Conservation (phyloP, 2,113 vertebrate species). For the Corythoichthys intestinalis region DNA sequence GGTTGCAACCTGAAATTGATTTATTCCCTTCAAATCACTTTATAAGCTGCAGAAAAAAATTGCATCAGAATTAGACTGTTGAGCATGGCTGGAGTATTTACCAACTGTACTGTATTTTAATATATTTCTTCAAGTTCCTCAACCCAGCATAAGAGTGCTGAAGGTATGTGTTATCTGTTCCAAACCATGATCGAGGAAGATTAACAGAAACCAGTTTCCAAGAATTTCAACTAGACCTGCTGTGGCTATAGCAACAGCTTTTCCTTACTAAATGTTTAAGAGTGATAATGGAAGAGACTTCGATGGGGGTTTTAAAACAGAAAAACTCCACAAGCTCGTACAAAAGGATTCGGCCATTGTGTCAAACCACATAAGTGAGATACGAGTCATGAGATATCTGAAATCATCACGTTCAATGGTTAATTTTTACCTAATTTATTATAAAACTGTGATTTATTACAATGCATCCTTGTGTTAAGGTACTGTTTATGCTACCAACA, state of each 20-base stretch:
- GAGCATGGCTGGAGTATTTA: too few relatives aligned
- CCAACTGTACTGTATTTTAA: too few relatives aligned
- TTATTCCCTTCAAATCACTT: too few relatives aligned
- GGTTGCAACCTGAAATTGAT: too few relatives aligned
- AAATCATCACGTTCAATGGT: background rate
- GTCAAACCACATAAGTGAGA: background rate
- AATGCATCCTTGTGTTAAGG: background rate
- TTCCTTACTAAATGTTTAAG: constrained; percentile 62
- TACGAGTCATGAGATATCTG: background rate
- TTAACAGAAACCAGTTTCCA: too few relatives aligned
- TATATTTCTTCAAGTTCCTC: too few relatives aligned
- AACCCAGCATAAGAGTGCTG: too few relatives aligned
- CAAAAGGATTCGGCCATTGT: background rate
- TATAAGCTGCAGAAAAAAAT: too few relatives aligned
- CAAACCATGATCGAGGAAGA: too few relatives aligned
- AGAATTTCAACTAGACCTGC: background rate
- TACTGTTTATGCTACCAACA: background rate
- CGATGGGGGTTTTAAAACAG: constrained; percentile 2
- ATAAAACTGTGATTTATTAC: background rate
- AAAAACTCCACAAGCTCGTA: constrained; percentile 22
- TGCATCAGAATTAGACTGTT: too few relatives aligned
- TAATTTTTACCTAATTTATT: background rate
- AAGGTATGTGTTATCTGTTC: too few relatives aligned
- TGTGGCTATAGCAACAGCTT: constrained; percentile 70
- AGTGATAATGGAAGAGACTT: constrained; percentile 39